Conservation (phyloP, 2,888 invertebrate genomes). For the Heliconius ethilla region DNA sequence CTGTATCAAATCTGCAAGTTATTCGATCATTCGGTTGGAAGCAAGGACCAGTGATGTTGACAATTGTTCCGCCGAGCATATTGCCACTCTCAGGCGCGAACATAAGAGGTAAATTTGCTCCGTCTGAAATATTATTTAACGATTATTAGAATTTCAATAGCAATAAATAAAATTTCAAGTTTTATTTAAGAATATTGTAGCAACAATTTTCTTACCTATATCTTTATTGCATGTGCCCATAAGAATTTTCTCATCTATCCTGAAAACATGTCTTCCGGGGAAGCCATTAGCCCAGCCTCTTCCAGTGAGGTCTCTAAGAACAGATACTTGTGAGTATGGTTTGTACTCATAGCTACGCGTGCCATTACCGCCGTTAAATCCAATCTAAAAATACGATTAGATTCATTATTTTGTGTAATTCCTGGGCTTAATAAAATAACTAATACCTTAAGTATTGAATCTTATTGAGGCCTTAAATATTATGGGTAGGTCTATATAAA, state of each 20-base stretch:
- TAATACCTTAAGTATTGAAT: not conserved
- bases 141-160: not conserved
- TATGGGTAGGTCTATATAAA: not conserved
- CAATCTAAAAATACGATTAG: constrained; percentile 83
- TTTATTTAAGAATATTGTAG: not conserved
- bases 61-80: constrained; percentile 98
- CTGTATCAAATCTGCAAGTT: constrained; percentile 91
- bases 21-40: constrained; percentile 89
- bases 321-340: constrained; percentile 94
- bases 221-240: constrained; percentile 96
- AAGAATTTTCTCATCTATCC: constrained; percentile 96
- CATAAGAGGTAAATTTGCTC: constrained; percentile 89
- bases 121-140: constrained; percentile 78
- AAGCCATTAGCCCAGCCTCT: constrained; percentile 94
- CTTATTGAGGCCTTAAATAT: not conserved
- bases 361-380: constrained; percentile 98
- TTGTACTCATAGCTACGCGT: constrained; percentile 93
- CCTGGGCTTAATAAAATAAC: not conserved
- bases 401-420: not conserved
- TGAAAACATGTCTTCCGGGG: constrained; percentile 95
- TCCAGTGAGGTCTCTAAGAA: constrained; percentile 90
- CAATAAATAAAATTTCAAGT: not conserved
- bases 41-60: constrained; percentile 98
- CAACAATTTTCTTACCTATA: constrained; percentile 82
- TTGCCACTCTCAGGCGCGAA: constrained; percentile 98